These are phyloP conservation scores for Silurus asotus DNA, from an alignment of 2,113 vertebrate genomes.

Conservation along the genomic window DNA sequence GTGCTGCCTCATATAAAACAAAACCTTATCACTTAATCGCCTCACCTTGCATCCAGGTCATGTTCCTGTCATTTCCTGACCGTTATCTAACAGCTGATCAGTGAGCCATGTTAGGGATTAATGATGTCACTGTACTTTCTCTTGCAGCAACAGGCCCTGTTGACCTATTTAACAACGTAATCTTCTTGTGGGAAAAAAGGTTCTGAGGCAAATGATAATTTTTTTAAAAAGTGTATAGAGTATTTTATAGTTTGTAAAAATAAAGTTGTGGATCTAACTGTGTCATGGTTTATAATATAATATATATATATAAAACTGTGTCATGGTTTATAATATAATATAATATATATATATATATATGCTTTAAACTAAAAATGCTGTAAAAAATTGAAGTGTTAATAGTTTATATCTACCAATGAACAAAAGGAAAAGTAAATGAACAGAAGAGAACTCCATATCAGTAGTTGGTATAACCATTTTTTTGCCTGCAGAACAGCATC, in stretches of 20 bases:
- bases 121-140: slow-evolving; percentile 13
- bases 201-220: slow-evolving; percentile 27
- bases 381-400: too few species aligned
- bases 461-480: too few species aligned
- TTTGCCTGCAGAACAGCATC: too few species aligned
- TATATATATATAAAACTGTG: background rate
- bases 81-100: slow-evolving; percentile 44
- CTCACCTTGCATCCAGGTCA: slow-evolving; percentile 32
- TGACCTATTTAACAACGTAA: slow-evolving; percentile 45
- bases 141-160: background rate
- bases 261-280: too few species aligned
- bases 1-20: slow-evolving; percentile 13
- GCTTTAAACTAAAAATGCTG: too few species aligned
- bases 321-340: background rate
- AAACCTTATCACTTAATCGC: slow-evolving; percentile 42
- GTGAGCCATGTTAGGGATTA: slow-evolving; percentile 35
- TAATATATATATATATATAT: background rate
- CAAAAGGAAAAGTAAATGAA: too few species aligned
- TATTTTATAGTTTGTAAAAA: too few species aligned
- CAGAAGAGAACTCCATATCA: too few species aligned
- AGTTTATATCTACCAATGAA: too few species aligned
- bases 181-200: slow-evolving; percentile 40
- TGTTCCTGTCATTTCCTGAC: background rate
- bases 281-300: too few species aligned
- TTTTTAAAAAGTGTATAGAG: too few species aligned